Percentiles rank a stretch among this genome's conserved stretches.
These are phyloP conservation scores for Rhinolophus ferrumequinum DNA, from an alignment of 2,113 vertebrate species.

Conservation along the genomic window DNA sequence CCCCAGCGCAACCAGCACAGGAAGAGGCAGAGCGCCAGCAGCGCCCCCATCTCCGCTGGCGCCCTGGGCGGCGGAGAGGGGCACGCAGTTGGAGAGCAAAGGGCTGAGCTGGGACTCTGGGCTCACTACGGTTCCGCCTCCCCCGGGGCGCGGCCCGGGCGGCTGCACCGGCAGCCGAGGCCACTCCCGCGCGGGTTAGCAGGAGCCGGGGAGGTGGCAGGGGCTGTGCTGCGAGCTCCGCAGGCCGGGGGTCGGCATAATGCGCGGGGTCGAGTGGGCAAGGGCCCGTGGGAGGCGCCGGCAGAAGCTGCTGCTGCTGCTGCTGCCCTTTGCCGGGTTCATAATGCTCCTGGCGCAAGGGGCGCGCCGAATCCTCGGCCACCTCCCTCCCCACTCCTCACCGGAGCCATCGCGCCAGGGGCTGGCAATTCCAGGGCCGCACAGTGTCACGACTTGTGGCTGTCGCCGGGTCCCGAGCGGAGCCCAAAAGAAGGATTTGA, in stretches of 20 bases:
- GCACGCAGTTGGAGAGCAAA: background rate
- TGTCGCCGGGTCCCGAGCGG: background rate
- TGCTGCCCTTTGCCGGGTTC: background rate
- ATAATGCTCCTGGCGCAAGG: background rate
- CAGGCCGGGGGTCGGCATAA: conserved; percentile 43
- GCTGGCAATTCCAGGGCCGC: background rate
- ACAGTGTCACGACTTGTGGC: background rate
- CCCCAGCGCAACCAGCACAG: conserved; percentile 89
- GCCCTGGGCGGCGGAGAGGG: background rate
- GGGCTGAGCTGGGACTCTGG: background rate
- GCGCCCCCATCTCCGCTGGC: conserved; percentile 67
- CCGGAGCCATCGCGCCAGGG: background rate
- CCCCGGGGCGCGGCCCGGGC: background rate
- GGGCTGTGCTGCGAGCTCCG: background rate
- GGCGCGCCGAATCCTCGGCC: background rate
- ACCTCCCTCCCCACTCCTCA: background rate
- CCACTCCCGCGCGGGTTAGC: background rate
- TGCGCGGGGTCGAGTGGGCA: background rate
- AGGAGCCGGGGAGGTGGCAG: background rate
- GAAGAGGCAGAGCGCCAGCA: conserved; percentile 87
- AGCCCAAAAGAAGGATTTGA: background rate
- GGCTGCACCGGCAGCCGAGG: background rate
- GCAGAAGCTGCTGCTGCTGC: background rate
- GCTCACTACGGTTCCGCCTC: background rate
- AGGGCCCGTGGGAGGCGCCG: background rate